Conservation (phyloP, 2,888 invertebrate species). For the Gymnoscelis rufifasciata region DNA sequence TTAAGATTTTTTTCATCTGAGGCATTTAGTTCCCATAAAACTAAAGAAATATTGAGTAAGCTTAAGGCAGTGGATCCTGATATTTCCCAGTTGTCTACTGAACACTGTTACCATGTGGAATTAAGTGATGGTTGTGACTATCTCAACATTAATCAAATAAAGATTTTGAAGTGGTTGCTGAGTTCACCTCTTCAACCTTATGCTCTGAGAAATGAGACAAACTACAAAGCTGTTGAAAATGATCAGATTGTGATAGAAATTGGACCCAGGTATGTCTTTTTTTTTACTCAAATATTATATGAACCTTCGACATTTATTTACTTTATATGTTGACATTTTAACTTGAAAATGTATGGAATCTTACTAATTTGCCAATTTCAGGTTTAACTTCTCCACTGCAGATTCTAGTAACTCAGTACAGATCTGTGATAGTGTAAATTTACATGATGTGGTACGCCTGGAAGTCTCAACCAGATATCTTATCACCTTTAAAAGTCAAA, state of each 20-base stretch:
- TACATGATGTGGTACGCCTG: constrained; percentile 86
- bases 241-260: constrained; percentile 86
- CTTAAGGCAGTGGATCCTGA: constrained; percentile 67
- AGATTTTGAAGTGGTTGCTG: constrained; percentile 87
- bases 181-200: constrained; percentile 83
- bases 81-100: constrained; percentile 81
- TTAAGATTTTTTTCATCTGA: constrained; percentile 81
- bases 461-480: constrained; percentile 90
- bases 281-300: background rate
- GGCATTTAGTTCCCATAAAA: constrained; percentile 80
- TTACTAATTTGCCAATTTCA: constrained; percentile 43
- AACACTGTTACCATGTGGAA: constrained; percentile 90
- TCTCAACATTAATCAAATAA: constrained; percentile 80
- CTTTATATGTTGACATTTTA: no score
- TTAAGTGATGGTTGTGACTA: constrained; percentile 64
- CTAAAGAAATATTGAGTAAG: constrained; percentile 76
- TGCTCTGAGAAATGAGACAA: constrained; percentile 75
- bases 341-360: no score
- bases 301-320: no score
- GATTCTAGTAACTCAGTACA: constrained; percentile 98
- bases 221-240: constrained; percentile 58
- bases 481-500: constrained; percentile 67
- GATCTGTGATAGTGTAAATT: constrained; percentile 91
- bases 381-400: constrained; percentile 96
- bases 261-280: constrained; percentile 85